Base-by-base conservation (phyloP, 2,888 invertebrate genomes). In the Parascotia fuliginaria region DNA sequence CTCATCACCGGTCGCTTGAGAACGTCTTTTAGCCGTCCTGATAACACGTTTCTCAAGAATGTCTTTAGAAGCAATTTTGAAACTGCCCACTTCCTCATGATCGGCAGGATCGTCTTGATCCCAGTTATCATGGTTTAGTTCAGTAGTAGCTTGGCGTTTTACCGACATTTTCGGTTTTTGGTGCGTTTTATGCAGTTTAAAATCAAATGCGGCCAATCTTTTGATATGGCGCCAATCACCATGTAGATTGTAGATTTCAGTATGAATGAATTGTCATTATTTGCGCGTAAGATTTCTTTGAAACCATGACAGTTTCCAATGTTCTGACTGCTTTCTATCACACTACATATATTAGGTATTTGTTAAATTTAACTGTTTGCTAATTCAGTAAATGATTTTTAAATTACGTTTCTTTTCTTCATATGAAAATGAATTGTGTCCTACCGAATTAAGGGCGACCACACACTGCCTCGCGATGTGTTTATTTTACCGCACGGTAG, bases 111-210 rank as follows among this genome's bases (percentile, higher is more conserved):
- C 96, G 45, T 96, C 97, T 52, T 94, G 88, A 77, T 97, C 95
- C 97, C 97, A 97, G 80, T 97, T 97, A 9, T 96, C 95, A 72
- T 96, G 96, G 84, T 96, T 97, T 59, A 98, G 84, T 48, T 97
- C 95, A 14, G 93, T 93, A 3, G 95, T 93, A 19, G 97, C 97
- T 65, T 91, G 86, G 57, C 98, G 93, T 89, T 98, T 98, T 41
- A 85, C 81, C 66, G 96, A 93, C 96, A 96, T 96, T 4, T 19
- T 45, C 9, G 9, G 13, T 16, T 11, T 29, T 12, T 9, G 33
- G 6, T 29, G 2, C 9, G 9, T 3, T 27, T 12, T 27, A 0
- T n/a, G 7, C 4, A 13, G 3, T 11, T n/a, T n/a, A n/a, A n/a
- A 1, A 34, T 32, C 12, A 11, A 1, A 9, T 2, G 9, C 9